A percentile compares a stretch with the other conserved stretches of the same genome.
These are phyloP conservation scores for Onychomys torridus DNA, from an alignment of 2,797 vertebrate species.

Conservation along the genomic window DNA sequence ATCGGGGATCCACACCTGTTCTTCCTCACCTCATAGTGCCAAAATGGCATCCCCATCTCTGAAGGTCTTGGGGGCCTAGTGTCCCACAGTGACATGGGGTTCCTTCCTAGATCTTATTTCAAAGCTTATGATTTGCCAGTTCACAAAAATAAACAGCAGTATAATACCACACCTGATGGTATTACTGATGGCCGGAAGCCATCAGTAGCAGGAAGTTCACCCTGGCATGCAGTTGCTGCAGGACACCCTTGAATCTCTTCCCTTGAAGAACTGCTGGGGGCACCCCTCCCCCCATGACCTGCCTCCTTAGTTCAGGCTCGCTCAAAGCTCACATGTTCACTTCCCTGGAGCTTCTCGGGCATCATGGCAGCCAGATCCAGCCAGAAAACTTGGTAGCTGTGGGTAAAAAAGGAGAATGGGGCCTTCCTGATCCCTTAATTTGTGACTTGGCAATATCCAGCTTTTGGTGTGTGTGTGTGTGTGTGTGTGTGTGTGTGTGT, in stretches of 20 bases:
- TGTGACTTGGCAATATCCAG: constrained; percentile 84
- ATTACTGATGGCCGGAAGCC: constrained; percentile 87
- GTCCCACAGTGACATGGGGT: constrained; percentile 93
- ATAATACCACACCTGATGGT: constrained; percentile 93
- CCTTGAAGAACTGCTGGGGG: constrained; percentile 15
- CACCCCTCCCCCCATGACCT: neutral
- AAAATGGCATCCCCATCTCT: neutral
- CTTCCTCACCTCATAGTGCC: neutral
- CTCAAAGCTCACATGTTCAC: neutral
- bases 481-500: neutral
- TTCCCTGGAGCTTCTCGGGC: constrained; percentile 27
- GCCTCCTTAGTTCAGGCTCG: constrained; percentile 42
- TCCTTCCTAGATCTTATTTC: constrained; percentile 95
- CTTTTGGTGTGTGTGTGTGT: neutral
- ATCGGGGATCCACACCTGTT: neutral
- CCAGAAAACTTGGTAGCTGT: constrained; percentile 83
- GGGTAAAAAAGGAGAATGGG: constrained; percentile 1
- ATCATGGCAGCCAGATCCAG: constrained; percentile 22
- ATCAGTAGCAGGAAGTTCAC: constrained; percentile 95
- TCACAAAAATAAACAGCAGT: constrained; percentile 95
- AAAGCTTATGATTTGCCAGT: constrained; percentile 96
- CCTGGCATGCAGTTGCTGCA: constrained; percentile 89
- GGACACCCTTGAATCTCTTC: constrained; percentile 61
- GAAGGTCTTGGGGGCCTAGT: constrained; percentile 93
- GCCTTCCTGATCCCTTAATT: constrained; percentile 72